Evolutionary conservation across 2,113 vertebrate genomes (phyloP), one percentile per base, ranked within the genome.

Genomic region (Nanorana parkeri): DNA sequence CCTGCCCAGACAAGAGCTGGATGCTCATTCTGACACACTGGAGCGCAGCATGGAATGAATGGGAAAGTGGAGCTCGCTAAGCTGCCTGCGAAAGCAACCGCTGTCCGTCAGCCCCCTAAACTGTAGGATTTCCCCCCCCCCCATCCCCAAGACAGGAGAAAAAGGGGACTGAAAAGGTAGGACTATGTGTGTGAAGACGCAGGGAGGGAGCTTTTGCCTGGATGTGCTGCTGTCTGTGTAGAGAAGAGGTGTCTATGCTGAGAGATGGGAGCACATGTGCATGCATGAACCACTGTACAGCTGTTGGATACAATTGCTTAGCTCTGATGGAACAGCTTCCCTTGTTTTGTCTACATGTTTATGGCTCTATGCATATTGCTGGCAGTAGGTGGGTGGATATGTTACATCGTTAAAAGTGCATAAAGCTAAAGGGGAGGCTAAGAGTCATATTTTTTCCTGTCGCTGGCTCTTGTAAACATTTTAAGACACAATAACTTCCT

Each of bases 1-100:
- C 21, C 55, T 10, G 61, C 64, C 17, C 72, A 83, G 80, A 83
- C 80, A 83, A 36, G 68, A 36, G 80, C 80, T 83, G 80, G 80
- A 75, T 65, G 47, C 64, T 83, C 63, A 76, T 65, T 68, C 63
- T 83, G 28, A 61, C 29, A 17, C 65, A 16, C 20, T 24, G 65
- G 41, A 68, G 28, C 55, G 19, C 78, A 69, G 78, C 68, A 29
- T 67, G 78, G 68, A 81, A 83, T 68, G 61, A 47, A 47, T 47
- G 52, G 28, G 32, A 56, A 47, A 47, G 16, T 52, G 32, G 65
- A 81, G 24, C 17, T 41, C 15, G n/a, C 54, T 23, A 60, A 47
- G 58, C 58, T 55, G 20, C 41, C 24, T 65, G 23, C 15, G 41
- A 55, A 24, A 52, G 68, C 56, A 52, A 64, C 68, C 13, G 41